Evolutionary conservation across 2,113 vertebrate species (phyloP).

Genomic region (Tychaedon coryphoeus): DNA sequence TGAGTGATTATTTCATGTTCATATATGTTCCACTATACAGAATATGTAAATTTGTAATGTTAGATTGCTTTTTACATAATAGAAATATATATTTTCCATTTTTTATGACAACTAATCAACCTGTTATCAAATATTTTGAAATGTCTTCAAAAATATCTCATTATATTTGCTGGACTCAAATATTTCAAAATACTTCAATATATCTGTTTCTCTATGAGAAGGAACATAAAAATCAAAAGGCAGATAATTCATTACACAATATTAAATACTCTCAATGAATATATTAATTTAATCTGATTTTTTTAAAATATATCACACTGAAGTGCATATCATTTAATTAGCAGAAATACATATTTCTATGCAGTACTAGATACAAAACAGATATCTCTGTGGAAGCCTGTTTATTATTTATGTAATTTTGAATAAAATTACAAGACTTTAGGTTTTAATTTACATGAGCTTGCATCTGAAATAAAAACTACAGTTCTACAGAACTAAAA

Average conservation of each 20-base stretch:
- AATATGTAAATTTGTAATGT: not conserved
- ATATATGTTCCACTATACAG: not conserved
- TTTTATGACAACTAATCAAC: not conserved
- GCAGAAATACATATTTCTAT: not conserved
- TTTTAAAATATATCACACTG: not conserved
- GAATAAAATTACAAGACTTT: not conserved
- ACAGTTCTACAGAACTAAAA: not conserved
- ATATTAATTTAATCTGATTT: not conserved
- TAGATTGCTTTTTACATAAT: not conserved
- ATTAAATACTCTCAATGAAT: not conserved
- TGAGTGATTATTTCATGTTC: slow-evolving; percentile 57
- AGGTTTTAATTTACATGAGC: not conserved
- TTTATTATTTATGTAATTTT: not conserved
- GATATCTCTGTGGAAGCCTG: not conserved
- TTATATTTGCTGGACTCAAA: not conserved
- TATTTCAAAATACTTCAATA: not conserved
- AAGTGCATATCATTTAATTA: not conserved
- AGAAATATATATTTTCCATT: not conserved
- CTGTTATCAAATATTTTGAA: not conserved
- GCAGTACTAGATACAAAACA: not conserved
- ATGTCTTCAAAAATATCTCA: not conserved
- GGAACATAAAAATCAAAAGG: not conserved
- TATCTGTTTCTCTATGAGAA: not conserved
- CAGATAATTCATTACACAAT: not conserved
- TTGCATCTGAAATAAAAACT: not conserved